Evolutionary conservation across 2,888 invertebrate genomes (phyloP).

Genomic region (Octodonta nipae): DNA sequence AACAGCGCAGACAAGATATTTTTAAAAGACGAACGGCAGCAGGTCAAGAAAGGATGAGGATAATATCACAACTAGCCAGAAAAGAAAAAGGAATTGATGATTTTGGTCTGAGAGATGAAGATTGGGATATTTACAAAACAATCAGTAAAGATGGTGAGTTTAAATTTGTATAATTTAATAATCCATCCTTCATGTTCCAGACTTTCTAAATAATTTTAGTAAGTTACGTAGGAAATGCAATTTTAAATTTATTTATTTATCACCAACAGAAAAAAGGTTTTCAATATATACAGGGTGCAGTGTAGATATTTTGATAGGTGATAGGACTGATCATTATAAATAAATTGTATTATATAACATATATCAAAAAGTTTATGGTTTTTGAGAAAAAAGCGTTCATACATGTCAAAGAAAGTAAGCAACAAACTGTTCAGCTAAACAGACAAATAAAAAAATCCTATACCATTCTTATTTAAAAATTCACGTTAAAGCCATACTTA

Average conservation of each 20-base stretch:
- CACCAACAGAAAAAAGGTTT: not conserved
- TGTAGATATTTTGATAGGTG: no score
- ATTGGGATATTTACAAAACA: conserved; percentile 93
- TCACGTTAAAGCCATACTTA: no score
- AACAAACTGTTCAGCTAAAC: no score
- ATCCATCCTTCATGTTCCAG: not conserved
- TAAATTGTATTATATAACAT: no score
- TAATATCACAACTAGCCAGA: conserved; percentile 77
- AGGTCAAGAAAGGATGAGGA: conserved; percentile 87
- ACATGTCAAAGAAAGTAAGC: no score
- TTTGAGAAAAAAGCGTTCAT: no score
- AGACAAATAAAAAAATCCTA: no score
- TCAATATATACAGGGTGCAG: no score
- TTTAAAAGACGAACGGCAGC: conserved; percentile 79
- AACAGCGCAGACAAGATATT: conserved; percentile 75
- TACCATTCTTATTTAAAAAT: no score
- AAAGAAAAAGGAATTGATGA: conserved; percentile 73
- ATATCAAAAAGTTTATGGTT: no score
- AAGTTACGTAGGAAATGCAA: no score
- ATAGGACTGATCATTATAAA: no score
- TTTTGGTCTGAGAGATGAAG: conserved; percentile 85
- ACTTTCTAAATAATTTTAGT: not conserved
- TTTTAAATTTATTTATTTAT: conserved; percentile 3
- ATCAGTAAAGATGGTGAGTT: conserved; percentile 49
- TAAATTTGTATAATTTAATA: conserved; percentile 5